Percentiles rank a stretch among this genome's conserved stretches.
Conservation (phyloP, 2,888 invertebrate species). For the Hypselothyrea guttata region DNA sequence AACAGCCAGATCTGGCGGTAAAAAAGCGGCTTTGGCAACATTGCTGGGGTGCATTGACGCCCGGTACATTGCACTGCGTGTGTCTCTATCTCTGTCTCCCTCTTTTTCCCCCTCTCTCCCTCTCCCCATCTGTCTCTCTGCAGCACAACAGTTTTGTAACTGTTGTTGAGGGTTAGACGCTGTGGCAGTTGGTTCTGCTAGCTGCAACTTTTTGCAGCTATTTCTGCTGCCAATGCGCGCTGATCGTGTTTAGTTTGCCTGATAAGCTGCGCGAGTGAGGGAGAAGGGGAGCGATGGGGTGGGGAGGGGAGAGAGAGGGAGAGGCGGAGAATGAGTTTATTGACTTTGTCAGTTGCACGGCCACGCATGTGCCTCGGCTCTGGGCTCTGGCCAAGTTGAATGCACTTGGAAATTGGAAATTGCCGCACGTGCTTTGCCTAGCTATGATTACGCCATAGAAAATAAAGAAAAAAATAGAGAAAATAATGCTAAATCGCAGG, state of each 20-base stretch:
- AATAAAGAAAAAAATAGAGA: too few relatives aligned
- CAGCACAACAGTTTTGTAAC: constrained; percentile 76
- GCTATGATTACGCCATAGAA: constrained; percentile 68
- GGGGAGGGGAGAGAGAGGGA: not conserved
- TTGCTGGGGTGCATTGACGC: constrained; percentile 42
- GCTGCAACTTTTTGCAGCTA: constrained; percentile 16
- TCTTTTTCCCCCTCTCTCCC: constrained; percentile 19
- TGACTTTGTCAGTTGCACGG: constrained; percentile 67
- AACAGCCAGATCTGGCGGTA: too few relatives aligned
- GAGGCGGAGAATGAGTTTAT: constrained; percentile 71
- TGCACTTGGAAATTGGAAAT: constrained; percentile 67
- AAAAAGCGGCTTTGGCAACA: constrained; percentile 47
- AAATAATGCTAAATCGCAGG: too few relatives aligned
- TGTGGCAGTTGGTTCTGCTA: constrained; percentile 60
- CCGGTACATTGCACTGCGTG: constrained; percentile 31
- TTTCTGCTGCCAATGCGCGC: constrained; percentile 64
- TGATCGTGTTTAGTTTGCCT: constrained; percentile 75
- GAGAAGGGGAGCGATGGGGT: not conserved
- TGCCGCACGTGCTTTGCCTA: constrained; percentile 67
- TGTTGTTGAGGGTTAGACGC: constrained; percentile 73
- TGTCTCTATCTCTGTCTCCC: not conserved
- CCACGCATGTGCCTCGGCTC: constrained; percentile 61
- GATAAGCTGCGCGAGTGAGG: constrained; percentile 53
- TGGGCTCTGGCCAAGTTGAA: constrained; percentile 53
- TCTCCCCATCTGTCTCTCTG: constrained; percentile 24